Evolutionary conservation across 1,140 invertebrate species (phyloP).

Genomic region (Lucilia cuprina): DNA sequence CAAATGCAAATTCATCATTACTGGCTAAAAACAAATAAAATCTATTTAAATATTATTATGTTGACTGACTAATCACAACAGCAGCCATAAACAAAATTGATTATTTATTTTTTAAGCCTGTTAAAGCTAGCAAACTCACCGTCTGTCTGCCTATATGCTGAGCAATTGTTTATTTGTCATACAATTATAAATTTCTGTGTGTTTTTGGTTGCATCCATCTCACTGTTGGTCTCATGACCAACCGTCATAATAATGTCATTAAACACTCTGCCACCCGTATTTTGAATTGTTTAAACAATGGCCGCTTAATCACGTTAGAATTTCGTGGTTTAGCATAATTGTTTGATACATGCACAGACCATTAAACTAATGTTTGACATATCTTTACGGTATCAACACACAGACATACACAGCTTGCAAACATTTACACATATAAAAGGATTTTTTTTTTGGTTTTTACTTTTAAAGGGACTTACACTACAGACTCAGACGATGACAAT

Average conservation of each 20-base stretch:
- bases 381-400: background rate
- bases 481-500: no score
- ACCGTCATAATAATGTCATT: slow-evolving; percentile 13
- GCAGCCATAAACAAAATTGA: no score
- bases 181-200: background rate
- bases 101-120: no score
- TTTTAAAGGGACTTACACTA: no score
- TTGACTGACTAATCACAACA: background rate
- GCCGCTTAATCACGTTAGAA: background rate
- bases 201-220: background rate
- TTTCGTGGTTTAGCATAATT: slow-evolving; percentile 13
- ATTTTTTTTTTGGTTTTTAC: no score
- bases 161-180: background rate
- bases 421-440: background rate
- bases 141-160: no score
- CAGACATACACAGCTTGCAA: no score
- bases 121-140: no score
- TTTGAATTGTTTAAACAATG: slow-evolving; percentile 8
- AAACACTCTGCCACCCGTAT: background rate
- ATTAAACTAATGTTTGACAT: slow-evolving; percentile 4
- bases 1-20: background rate
- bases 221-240: background rate
- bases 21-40: background rate
- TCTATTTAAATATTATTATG: background rate
- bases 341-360: slow-evolving; percentile 13